These are phyloP conservation scores for Euglossa dilemma DNA, from an alignment of 1,140 invertebrate species.

Conservation along the genomic window DNA sequence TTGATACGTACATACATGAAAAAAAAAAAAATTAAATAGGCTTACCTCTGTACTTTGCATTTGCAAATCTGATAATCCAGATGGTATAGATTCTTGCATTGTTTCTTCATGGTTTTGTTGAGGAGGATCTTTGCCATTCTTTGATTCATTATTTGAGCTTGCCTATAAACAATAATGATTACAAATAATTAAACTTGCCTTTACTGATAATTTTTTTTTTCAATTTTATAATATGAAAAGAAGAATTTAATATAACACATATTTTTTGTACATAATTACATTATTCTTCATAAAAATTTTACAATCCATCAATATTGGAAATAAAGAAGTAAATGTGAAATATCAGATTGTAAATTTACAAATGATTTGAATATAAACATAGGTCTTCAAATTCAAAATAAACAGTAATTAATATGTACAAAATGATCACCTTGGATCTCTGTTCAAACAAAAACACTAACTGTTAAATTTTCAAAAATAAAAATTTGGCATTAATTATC, in stretches of 20 bases:
- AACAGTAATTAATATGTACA: neutral
- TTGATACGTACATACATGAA: neutral
- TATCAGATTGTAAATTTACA: neutral
- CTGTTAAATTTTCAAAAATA: neutral
- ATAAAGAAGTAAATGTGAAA: neutral
- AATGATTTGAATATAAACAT: neutral
- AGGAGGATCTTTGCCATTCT: conserved; percentile 72
- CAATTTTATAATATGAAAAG: neutral
- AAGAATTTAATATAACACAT: neutral
- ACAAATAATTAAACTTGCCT: neutral
- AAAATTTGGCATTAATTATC: neutral
- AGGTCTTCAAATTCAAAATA: conserved; percentile 23
- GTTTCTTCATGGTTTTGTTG: conserved; percentile 67
- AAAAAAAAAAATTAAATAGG: neutral
- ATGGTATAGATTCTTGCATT: conserved; percentile 68
- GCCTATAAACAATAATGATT: conserved; percentile 61
- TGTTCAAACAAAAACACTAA: neutral
- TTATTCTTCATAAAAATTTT: neutral
- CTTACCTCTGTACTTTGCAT: conserved; percentile 79
- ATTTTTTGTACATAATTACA: neutral
- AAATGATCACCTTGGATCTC: conserved; percentile 1
- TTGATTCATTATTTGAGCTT: conserved; percentile 66
- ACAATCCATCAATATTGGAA: neutral
- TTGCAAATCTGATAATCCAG: conserved; percentile 76
- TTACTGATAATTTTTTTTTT: neutral